phyloP scores from a whole-genome alignment of 2,797 vertebrate genomes.

The Synaphobranchus kaupii region DNA sequence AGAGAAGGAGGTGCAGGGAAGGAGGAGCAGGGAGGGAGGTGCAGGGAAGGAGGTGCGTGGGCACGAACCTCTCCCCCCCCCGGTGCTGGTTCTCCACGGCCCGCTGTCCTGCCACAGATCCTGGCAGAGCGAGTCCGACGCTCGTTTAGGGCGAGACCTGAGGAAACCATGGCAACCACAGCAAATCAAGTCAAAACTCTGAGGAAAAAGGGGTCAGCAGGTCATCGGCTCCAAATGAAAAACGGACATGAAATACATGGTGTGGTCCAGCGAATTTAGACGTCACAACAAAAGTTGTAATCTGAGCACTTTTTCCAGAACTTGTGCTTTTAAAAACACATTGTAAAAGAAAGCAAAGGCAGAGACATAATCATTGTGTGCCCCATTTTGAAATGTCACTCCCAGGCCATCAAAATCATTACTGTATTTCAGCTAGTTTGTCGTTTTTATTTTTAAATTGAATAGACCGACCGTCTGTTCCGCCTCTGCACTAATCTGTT shows the following conservation, averaged over 20 bases:
- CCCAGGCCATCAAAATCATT: no score
- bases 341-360: no score
- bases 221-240: not conserved
- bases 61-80: not conserved
- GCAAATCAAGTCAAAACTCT: not conserved
- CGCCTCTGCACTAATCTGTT: no score
- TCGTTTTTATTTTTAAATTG: no score
- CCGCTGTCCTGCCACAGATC: not conserved
- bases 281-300: not conserved
- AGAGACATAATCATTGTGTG: not conserved
- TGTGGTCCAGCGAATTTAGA: not conserved
- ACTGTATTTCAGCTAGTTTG: no score
- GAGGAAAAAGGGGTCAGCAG: not conserved
- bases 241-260: not conserved
- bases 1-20: no score
- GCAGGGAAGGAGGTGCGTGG: not conserved
- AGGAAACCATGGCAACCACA: not conserved
- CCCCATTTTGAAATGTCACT: no score
- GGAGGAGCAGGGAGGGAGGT: no score
- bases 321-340: no score
- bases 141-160: not conserved
- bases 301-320: no score
- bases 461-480: no score
- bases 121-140: slow-evolving; percentile 5
- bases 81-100: not conserved